These are phyloP conservation scores for Coregonus ussuriensis DNA, from an alignment of 2,797 vertebrate species.

Conservation along the genomic window DNA sequence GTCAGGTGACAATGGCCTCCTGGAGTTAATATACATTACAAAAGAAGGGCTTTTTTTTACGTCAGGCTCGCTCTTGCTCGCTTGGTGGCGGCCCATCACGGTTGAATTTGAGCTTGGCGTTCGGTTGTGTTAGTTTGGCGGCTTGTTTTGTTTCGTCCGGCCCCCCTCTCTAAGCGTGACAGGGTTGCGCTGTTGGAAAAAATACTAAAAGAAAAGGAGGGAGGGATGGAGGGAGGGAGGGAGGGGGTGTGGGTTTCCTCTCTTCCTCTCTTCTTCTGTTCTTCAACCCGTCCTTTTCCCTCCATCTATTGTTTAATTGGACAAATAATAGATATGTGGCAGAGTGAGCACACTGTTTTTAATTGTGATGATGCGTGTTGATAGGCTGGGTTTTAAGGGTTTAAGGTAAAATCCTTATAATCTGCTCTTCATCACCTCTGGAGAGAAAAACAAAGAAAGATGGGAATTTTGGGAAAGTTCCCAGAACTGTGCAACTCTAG, in stretches of 20 bases:
- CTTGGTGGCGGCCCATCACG: slow-evolving; percentile 21
- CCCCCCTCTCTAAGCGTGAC: slow-evolving; percentile 46
- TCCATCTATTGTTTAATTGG: neutral
- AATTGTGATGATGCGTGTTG: slow-evolving; percentile 45
- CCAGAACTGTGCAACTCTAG: too few relatives aligned
- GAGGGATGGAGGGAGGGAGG: slow-evolving; percentile 19
- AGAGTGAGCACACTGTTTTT: too few relatives aligned
- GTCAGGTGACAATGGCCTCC: slow-evolving; percentile 75
- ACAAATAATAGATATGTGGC: neutral
- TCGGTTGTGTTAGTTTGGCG: slow-evolving; percentile 44
- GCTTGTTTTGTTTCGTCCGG: neutral
- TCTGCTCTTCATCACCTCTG: slow-evolving; percentile 72
- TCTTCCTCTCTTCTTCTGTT: neutral
- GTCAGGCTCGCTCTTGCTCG: neutral
- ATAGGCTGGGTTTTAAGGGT: slow-evolving; percentile 59
- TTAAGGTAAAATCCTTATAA: slow-evolving; percentile 71
- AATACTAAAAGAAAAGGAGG: neutral
- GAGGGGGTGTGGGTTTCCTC: neutral
- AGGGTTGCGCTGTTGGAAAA: slow-evolving; percentile 32
- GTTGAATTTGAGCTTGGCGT: slow-evolving; percentile 78
- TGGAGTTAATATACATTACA: slow-evolving; percentile 86
- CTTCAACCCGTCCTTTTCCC: neutral
- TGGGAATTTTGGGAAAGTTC: too few relatives aligned
- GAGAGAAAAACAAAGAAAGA: slow-evolving; percentile 64
- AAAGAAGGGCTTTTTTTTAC: slow-evolving; percentile 58